These are phyloP conservation scores for Dipodomys spectabilis DNA, from an alignment of 2,113 vertebrate species.

Conservation along the genomic window DNA sequence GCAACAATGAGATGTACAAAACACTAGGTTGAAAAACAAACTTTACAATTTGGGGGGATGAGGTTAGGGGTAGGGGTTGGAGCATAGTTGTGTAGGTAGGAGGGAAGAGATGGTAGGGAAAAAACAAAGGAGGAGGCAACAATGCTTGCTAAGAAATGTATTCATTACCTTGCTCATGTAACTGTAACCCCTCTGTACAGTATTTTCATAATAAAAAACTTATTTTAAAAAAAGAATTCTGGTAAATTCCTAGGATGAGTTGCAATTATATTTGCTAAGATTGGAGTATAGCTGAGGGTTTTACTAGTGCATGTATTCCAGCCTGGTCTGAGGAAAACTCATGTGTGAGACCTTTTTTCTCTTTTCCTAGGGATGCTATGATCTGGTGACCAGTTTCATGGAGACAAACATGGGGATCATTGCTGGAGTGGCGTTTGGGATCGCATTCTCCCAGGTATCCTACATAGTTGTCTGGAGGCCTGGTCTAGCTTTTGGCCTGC, in stretches of 20 bases:
- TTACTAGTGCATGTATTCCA: not conserved
- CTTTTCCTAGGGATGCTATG: conserved; percentile 94
- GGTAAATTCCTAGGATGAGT: not conserved
- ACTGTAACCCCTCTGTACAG: no score
- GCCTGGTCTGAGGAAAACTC: not conserved
- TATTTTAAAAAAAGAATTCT: not conserved
- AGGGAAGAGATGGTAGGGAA: no score
- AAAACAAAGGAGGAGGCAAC: no score
- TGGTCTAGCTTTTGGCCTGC: not conserved
- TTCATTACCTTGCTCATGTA: no score
- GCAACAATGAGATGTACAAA: no score
- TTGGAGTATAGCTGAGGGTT: not conserved
- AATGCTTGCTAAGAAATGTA: no score
- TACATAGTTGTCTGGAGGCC: not conserved
- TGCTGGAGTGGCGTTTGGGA: conserved; percentile 96
- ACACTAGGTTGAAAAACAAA: no score
- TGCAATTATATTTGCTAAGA: not conserved
- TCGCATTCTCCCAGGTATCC: conserved; percentile 97
- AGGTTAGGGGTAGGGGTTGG: no score
- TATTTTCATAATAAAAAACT: no score
- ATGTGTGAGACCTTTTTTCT: conserved; percentile 52
- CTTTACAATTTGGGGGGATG: no score
- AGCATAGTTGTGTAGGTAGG: no score
- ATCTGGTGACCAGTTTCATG: conserved; percentile 96
- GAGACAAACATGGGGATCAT: conserved; percentile 98